Evolutionary conservation across 2,113 vertebrate genomes (phyloP), one percentile per base, ranked within the genome.

Genomic region (Syrmaticus mikado): DNA sequence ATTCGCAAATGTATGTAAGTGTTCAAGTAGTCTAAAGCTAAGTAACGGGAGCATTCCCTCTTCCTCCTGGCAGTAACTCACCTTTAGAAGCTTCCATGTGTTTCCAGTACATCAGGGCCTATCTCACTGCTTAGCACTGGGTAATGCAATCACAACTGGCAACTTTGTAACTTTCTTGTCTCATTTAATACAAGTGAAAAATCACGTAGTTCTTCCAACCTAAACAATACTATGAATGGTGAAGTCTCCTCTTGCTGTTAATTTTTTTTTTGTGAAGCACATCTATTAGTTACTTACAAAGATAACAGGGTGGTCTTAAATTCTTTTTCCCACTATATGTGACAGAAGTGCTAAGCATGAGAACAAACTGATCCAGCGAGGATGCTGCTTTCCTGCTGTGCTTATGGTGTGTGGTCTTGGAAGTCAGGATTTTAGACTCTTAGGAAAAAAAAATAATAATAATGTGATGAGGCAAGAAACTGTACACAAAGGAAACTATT

Each of bases 241-340:
- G 5, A 75, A 28, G 8, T 22, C 32, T 89, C 60, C 24, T 62
- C 41, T 58, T 89, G 24, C 17, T 84, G 40, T 61, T 21, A 79
- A 38, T 6, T 11, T 67, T 83, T 67, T 40, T 67, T 40, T 25
- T 36, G 27, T 66, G 17, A 60, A 73, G 60, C 8, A 25, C 3
- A 0, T 9, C 4, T 2, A 3, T 71, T 78, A 53, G 20, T 30
- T 62, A 24, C n/a, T 30, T 64, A 36, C 12, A 61, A 82, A 77
- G 45, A 25, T 32, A 85, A 62, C 6, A 36, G 71, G 45, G 55
- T 50, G 45, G 14, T 58, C 65, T 89, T 70, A 38, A 25, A 60
- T 73, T 24, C 45, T 57, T 62, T 34, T n/a, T 12, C 61, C 27
- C 0, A 2, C 50, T 58, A 22, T 48, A 62, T 0, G 0, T 32